These are phyloP conservation scores for Eupithecia abbreviata DNA, from an alignment of 2,888 invertebrate genomes.

Conservation along the genomic window DNA sequence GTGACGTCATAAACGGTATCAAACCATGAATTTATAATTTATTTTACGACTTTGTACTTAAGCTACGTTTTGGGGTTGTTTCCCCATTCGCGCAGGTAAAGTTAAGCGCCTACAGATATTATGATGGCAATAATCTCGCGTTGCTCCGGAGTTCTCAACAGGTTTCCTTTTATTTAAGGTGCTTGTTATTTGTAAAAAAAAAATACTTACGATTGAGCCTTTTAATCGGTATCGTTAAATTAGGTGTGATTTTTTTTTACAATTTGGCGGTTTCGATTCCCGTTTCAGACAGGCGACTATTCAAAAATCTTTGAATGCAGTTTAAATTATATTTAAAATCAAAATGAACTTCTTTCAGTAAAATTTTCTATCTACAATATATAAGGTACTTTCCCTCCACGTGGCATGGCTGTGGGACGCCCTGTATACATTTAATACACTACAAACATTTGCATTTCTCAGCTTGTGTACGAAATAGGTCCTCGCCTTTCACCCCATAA, in stretches of 20 bases:
- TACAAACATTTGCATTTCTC: neutral
- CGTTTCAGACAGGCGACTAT: too few species aligned
- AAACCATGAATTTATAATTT: slow-evolving; percentile 52
- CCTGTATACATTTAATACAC: neutral
- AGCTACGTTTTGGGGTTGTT: slow-evolving; percentile 6
- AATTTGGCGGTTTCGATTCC: too few species aligned
- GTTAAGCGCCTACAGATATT: slow-evolving; percentile 19
- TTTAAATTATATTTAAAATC: too few species aligned
- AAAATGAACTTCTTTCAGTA: too few species aligned
- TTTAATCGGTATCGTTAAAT: too few species aligned
- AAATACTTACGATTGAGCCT: too few species aligned
- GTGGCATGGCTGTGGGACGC: too few species aligned
- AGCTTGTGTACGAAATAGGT: neutral
- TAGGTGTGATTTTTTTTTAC: too few species aligned
- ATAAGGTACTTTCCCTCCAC: too few species aligned
- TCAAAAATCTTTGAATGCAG: too few species aligned
- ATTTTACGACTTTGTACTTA: slow-evolving; percentile 39
- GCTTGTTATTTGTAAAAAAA: too few species aligned
- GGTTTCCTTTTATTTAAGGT: neutral
- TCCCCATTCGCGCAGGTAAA: neutral
- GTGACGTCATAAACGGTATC: slow-evolving; percentile 45
- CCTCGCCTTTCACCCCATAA: neutral
- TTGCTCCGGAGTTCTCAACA: slow-evolving; percentile 29
- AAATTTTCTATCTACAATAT: too few species aligned
- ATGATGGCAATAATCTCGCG: slow-evolving; percentile 19